Evolutionary conservation across 1,140 invertebrate genomes (phyloP).

Genomic region (Listronotus bonariensis): DNA sequence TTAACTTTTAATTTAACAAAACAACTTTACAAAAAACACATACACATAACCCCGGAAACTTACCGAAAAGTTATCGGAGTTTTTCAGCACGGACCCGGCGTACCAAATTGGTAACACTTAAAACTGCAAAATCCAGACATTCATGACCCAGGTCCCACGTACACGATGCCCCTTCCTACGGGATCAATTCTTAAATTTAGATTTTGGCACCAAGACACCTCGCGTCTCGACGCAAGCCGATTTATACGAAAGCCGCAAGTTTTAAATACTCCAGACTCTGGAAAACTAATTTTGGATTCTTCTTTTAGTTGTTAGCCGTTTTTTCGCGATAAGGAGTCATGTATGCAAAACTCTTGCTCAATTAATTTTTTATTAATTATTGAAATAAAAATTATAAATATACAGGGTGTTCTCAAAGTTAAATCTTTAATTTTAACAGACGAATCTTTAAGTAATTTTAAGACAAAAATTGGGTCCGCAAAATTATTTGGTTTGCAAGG

Average conservation of each 20-base stretch:
- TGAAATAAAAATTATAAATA: too few relatives aligned
- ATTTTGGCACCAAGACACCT: conserved; percentile 47
- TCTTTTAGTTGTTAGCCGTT: too few relatives aligned
- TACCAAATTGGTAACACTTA: conserved; percentile 44
- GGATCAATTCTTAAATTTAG: conserved; percentile 51
- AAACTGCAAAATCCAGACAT: conserved; percentile 52
- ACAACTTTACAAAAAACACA: conserved; percentile 8
- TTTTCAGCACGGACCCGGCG: conserved; percentile 35
- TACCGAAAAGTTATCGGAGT: conserved; percentile 38
- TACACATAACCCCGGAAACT: conserved; percentile 28
- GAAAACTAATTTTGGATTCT: conserved; percentile 26
- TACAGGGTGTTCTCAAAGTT: too few relatives aligned
- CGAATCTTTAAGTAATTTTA: too few relatives aligned
- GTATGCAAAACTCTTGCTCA: too few relatives aligned
- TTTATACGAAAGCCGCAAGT: conserved; percentile 6
- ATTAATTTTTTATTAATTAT: too few relatives aligned
- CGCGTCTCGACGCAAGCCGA: conserved; percentile 32
- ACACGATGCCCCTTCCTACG: conserved; percentile 43
- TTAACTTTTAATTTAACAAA: too few relatives aligned
- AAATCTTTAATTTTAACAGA: too few relatives aligned
- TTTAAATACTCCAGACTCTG: conserved; percentile 9
- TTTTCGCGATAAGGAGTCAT: too few relatives aligned
- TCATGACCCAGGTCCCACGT: conserved; percentile 39
- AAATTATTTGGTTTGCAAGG: too few relatives aligned
- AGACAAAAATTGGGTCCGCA: too few relatives aligned